These are phyloP conservation scores for Gambusia affinis DNA, from an alignment of 2,113 vertebrate species.

Conservation along the genomic window DNA sequence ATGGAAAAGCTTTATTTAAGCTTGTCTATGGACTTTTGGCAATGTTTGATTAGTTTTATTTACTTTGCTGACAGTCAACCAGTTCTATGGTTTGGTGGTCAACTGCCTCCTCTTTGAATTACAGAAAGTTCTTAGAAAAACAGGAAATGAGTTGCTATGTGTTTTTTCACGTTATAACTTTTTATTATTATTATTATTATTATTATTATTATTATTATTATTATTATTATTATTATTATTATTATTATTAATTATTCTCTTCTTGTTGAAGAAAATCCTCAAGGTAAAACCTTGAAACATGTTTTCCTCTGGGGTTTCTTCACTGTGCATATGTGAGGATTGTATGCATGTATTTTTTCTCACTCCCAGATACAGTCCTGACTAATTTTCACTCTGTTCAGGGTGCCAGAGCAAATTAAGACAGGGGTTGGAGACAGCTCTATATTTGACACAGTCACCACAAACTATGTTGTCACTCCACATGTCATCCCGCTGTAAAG, in stretches of 20 bases:
- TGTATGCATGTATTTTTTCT: constrained; percentile 19
- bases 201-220: not conserved
- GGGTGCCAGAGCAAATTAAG: constrained; percentile 75
- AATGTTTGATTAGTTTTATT: constrained; percentile 62
- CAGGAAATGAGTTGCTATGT: constrained; percentile 32
- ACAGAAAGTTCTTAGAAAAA: constrained; percentile 42
- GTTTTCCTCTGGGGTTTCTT: constrained; percentile 12
- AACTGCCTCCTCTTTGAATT: constrained; percentile 39
- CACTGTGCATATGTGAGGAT: constrained; percentile 1
- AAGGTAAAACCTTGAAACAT: not conserved
- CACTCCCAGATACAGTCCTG: constrained; percentile 42
- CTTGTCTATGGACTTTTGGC: constrained; percentile 1
- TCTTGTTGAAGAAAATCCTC: not conserved
- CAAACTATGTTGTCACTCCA: constrained; percentile 68
- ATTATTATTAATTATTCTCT: not conserved
- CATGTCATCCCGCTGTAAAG: constrained; percentile 73
- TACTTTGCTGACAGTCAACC: constrained; percentile 66
- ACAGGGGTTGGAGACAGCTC: constrained; percentile 56
- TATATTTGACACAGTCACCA: constrained; percentile 67
- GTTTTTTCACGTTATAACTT: not conserved
- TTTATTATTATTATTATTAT: not conserved
- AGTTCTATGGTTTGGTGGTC: constrained; percentile 47
- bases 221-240: not conserved
- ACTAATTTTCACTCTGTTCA: constrained; percentile 62
- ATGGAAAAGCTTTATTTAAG: not conserved